Percentiles rank a stretch among this genome's conserved stretches.
Evolutionary conservation across 2,113 vertebrate species (phyloP).

Genomic region (Sminthopsis crassicaudata): DNA sequence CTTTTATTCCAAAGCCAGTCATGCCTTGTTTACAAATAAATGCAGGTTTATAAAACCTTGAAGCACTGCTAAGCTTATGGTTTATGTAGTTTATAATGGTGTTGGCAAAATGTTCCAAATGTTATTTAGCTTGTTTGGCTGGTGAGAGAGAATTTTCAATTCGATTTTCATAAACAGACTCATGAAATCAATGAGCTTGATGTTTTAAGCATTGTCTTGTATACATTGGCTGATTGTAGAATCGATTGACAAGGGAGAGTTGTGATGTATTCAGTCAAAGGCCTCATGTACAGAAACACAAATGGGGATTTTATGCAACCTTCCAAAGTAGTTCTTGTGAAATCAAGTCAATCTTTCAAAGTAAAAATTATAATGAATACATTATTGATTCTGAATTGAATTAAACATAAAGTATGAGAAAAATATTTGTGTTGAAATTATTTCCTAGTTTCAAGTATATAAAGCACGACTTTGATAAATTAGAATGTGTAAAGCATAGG

Average conservation of each 20-base stretch:
- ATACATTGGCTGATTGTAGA: slow-evolving; percentile 64
- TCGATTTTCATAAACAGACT: slow-evolving; percentile 68
- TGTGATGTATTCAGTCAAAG: slow-evolving; percentile 32
- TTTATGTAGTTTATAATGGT: slow-evolving; percentile 40
- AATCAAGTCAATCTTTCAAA: slow-evolving; percentile 43
- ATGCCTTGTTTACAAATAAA: slow-evolving; percentile 4
- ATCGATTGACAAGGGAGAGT: slow-evolving; percentile 56
- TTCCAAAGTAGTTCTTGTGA: slow-evolving; percentile 54
- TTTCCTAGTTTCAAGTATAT: slow-evolving; percentile 59
- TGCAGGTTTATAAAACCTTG: slow-evolving; percentile 53
- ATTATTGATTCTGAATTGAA: slow-evolving; percentile 40
- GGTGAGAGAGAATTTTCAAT: slow-evolving; percentile 56
- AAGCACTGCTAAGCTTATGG: slow-evolving; percentile 41
- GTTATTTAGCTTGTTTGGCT: slow-evolving; percentile 60
- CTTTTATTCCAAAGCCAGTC: neutral
- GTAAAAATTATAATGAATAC: slow-evolving; percentile 37
- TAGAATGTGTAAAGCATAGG: slow-evolving; percentile 40
- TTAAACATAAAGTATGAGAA: slow-evolving; percentile 43
- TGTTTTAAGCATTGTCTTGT: slow-evolving; percentile 68
- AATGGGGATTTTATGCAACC: neutral
- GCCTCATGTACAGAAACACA: slow-evolving; percentile 51
- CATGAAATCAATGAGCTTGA: slow-evolving; percentile 65
- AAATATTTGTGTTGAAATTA: slow-evolving; percentile 31
- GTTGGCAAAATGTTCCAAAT: slow-evolving; percentile 39
- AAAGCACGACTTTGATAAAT: slow-evolving; percentile 52